Conservation (phyloP, 2,113 vertebrate species). For the Rhipidura dahli region DNA sequence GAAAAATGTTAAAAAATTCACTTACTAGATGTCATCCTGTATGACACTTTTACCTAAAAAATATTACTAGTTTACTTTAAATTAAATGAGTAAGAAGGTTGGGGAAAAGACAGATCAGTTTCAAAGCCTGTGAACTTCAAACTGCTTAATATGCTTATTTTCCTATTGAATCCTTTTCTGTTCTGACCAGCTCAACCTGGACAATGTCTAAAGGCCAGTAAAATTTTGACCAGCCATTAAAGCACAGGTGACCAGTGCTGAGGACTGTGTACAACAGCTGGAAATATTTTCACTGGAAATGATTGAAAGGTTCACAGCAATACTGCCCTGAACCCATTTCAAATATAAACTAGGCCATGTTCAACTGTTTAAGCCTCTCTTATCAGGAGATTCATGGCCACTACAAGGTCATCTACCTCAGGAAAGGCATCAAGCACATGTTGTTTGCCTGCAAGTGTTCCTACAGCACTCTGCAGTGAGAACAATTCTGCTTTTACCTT, state of each 20-base stretch:
- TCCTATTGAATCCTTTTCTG: not conserved
- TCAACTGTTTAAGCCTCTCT: not conserved
- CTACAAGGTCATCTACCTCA: not conserved
- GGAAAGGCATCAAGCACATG: not conserved
- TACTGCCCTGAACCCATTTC: not conserved
- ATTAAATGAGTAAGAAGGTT: not conserved
- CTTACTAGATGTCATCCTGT: not conserved
- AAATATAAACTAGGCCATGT: not conserved
- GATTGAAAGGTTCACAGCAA: not conserved
- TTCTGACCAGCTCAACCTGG: not conserved
- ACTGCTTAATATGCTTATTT: not conserved
- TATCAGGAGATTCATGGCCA: not conserved
- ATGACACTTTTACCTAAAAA: not conserved
- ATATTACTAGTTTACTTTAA: not conserved
- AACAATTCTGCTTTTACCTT: not conserved
- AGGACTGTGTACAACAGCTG: not conserved
- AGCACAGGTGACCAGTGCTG: not conserved
- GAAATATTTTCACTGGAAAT: not conserved
- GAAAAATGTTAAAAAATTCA: not conserved
- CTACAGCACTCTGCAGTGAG: not conserved
- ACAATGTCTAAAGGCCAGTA: not conserved
- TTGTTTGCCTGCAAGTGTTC: conserved; percentile 10
- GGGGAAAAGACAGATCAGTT: not conserved
- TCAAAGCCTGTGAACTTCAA: not conserved
- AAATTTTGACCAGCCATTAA: not conserved